phyloP scores from a whole-genome alignment of 1,140 invertebrate genomes.

The Orchesella cincta region DNA sequence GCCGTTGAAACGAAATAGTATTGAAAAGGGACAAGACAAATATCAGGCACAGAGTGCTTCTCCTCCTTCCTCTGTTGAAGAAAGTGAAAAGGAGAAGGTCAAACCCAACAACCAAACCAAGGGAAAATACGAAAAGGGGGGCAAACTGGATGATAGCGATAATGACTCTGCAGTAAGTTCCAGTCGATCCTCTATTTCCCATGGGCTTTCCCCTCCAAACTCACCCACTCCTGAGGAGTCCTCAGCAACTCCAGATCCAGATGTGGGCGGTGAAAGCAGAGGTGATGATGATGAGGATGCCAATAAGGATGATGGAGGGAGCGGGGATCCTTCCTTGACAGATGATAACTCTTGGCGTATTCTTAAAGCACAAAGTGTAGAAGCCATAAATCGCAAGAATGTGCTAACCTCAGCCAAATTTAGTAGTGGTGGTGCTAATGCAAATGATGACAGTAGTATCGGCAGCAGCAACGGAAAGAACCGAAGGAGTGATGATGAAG shows the following conservation, averaged over 20 bases:
- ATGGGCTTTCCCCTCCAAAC: constrained; percentile 66
- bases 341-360: constrained; percentile 60
- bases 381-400: constrained; percentile 81
- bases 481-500: constrained; percentile 53
- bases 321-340: constrained; percentile 58
- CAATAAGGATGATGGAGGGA: constrained; percentile 61
- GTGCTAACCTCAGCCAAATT: constrained; percentile 82
- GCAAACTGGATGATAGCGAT: constrained; percentile 69
- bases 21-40: background rate
- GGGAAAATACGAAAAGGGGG: constrained; percentile 34
- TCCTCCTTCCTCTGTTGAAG: background rate
- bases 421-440: constrained; percentile 70
- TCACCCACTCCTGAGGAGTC: constrained; percentile 60
- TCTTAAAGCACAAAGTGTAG: constrained; percentile 73
- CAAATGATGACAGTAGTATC: constrained; percentile 65
- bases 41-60: background rate
- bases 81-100: constrained; percentile 32
- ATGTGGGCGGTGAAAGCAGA: constrained; percentile 35
- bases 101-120: constrained; percentile 10
- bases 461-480: constrained; percentile 56
- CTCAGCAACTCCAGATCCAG: constrained; percentile 58
- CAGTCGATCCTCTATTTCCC: constrained; percentile 71
- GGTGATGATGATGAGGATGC: constrained; percentile 14
- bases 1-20: background rate
- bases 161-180: constrained; percentile 83